phyloP scores from a whole-genome alignment of 2,888 invertebrate genomes.

The Amphipoea lucens region DNA sequence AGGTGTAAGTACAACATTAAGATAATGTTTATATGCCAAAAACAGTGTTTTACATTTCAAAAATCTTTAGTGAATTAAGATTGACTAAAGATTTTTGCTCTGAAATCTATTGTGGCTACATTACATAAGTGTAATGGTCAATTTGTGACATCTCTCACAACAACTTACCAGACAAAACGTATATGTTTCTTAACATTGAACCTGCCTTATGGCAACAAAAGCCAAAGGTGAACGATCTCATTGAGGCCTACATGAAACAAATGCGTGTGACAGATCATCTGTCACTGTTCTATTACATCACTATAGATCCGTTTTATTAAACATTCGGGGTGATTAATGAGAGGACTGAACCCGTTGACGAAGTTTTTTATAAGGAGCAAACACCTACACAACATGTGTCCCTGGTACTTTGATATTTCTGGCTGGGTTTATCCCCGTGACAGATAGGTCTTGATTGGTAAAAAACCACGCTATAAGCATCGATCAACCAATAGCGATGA shows the following conservation, averaged over 20 bases:
- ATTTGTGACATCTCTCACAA: background rate
- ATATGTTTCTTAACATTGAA: conserved; percentile 9
- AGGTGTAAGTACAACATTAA: too few relatives aligned
- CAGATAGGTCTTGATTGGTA: background rate
- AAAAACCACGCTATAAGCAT: background rate
- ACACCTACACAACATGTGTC: conserved; percentile 20
- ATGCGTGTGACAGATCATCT: conserved; percentile 67
- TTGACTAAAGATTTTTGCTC: too few relatives aligned
- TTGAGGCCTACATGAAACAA: conserved; percentile 64
- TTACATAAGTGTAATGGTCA: background rate
- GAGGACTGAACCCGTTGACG: conserved; percentile 28
- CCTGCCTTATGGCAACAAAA: conserved; percentile 38
- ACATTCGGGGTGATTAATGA: conserved; percentile 66
- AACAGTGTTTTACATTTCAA: too few relatives aligned
- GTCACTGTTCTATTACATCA: conserved; percentile 65
- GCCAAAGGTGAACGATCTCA: conserved; percentile 60
- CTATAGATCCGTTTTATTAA: conserved; percentile 62
- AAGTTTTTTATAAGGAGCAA: conserved; percentile 21
- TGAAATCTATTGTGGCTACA: too few relatives aligned
- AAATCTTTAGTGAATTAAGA: too few relatives aligned
- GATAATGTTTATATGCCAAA: too few relatives aligned
- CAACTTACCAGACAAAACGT: conserved; percentile 8
- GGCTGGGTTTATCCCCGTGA: background rate
- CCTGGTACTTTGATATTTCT: conserved; percentile 18
- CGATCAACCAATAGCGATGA: background rate